Conservation (phyloP, 2,797 vertebrate species). For the Xerus rutilus region DNA sequence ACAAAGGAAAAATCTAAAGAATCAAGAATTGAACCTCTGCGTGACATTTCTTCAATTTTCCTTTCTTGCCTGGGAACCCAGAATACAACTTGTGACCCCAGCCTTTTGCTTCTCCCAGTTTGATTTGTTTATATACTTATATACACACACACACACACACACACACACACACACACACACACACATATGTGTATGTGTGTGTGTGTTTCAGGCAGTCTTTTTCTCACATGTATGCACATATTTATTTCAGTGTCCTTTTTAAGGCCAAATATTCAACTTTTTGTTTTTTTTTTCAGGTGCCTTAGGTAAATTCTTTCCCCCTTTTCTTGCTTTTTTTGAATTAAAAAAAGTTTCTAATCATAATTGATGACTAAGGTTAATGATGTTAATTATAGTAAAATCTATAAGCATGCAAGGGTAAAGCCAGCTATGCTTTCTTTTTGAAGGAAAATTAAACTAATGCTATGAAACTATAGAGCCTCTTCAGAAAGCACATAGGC, state of each 20-base stretch:
- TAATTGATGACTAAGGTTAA: neutral
- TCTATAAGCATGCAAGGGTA: neutral
- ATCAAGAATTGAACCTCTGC: conserved; percentile 2
- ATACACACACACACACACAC: too few relatives aligned
- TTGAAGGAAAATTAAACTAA: conserved; percentile 26
- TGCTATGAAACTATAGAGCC: neutral
- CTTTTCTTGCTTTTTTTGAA: conserved; percentile 32
- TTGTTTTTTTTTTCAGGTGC: neutral
- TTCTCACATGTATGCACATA: neutral
- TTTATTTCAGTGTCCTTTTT: neutral
- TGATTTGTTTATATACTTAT: neutral
- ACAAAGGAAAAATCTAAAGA: conserved; percentile 54
- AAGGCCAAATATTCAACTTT: neutral
- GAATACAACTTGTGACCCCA: neutral
- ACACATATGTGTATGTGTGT: too few relatives aligned
- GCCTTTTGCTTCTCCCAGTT: neutral
- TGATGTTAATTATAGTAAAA: conserved; percentile 19
- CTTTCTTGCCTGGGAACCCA: conserved; percentile 31
- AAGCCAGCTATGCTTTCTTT: neutral
- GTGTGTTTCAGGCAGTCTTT: neutral
- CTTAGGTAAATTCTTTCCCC: conserved; percentile 2
- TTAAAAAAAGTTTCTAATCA: neutral
- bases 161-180: too few relatives aligned
- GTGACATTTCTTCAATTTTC: neutral
- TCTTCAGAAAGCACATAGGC: neutral